Evolutionary conservation across 2,888 invertebrate genomes (phyloP), one percentile per base, ranked within the genome.

Genomic region (Xestia rhomboidea): DNA sequence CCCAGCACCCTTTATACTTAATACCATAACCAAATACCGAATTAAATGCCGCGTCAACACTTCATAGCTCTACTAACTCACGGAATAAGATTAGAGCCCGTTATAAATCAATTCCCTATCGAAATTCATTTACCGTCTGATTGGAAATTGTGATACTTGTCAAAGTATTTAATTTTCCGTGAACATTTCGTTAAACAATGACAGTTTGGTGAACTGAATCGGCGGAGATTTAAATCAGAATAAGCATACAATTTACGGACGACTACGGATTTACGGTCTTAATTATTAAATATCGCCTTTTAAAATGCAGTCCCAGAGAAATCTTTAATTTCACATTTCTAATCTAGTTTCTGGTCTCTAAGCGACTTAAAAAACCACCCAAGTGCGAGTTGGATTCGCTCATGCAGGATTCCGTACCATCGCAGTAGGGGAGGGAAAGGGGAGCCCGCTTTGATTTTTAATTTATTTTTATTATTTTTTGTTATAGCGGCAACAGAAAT

Each of bases 71-170:
- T 15, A 21, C 18, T 27, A 34, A 54, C 34, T 27, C 64, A 44
- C 44, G 24, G 21, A 81, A 89, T 88, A 77, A 83, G 80, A 87
- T 88, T 82, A 89, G 64, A 76, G 69, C 67, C 74, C 30, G 81
- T 79, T 86, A 84, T 88, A 86, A 89, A 89, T 88, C 85, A 87
- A 88, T 87, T 88, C 72, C 62, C 76, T 60, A 66, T 79, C 66
- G 73, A 74, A 77, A 79, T 81, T 75, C 38, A 76, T 85, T 78
- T 71, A 62, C 62, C 41, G 15, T 87, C 67, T 67, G 77, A 72
- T 62, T 64, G 41, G 21, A 71, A 76, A 73, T 68, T 76, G 73
- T 68, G 51, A 71, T 66, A 60, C 27, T 64, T 68, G 41, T 64
- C 60, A 64, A 49, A 30, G n/a, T 51, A 57, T 68, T 70, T 46